Evolutionary conservation across 2,888 invertebrate genomes (phyloP), one percentile per base, ranked within the genome.

Genomic region (Emmelina monodactyla): DNA sequence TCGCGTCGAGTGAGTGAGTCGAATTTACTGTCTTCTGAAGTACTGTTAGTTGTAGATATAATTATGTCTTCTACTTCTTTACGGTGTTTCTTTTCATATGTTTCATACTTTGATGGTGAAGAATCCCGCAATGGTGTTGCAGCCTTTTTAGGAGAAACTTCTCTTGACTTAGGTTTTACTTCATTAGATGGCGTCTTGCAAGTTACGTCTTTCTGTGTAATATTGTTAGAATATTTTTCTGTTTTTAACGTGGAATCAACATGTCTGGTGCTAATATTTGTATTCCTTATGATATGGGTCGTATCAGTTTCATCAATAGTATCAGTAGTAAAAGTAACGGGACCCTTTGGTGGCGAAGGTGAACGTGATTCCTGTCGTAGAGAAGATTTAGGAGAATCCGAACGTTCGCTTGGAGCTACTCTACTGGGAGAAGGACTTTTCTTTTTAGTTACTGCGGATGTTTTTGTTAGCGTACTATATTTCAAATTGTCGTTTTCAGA

Each of bases 261-360:
- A 10, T 25, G n/a, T 3, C 6, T 40, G 10, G 16, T 38, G 14
- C 2, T 46, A 38, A 15, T 37, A 31, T 34, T 40, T 37, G 44
- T 47, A 25, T 9, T n/a, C 3, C 11, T 25, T 22, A 38, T 22
- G 14, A 15, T 47, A 7, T 44, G 29, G 11, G 43, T 47, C 19
- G 43, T 50, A 13, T 53, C 38, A 19, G 44, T 31, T 28, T 38
- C 31, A 37, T 51, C 45, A 33, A 49, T 37, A 7, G 25, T 25
- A 10, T 25, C 25, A 25, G 25, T n/a, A 2, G 38, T 49, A 38
- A 55, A 60, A n/a, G 53, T 51, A 3, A 53, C 58, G 1, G 54
- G 53, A 25, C 52, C 52, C 44, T 59, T 62, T 19, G 52, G 44
- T 12, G 65, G 67, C 2, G 65, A 65, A 2, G 62, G 57, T 7